Percentiles rank a stretch among this genome's conserved stretches.
These are phyloP conservation scores for Cherax destructor DNA, from an alignment of 1,140 invertebrate species.

Conservation along the genomic window DNA sequence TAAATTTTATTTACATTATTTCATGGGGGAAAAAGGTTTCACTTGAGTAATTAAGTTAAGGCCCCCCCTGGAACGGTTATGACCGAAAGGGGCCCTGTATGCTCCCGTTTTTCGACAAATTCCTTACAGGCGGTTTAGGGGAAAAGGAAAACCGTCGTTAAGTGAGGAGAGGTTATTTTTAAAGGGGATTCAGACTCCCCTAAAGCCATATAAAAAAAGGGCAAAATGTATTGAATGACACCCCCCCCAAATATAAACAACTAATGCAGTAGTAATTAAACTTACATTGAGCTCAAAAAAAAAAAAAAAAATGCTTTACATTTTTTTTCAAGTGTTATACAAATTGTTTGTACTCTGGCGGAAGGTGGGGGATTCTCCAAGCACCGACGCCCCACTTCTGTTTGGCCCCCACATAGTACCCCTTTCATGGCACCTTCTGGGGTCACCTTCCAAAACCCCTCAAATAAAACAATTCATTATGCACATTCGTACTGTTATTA, in stretches of 20 bases:
- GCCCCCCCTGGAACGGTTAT: too few species aligned
- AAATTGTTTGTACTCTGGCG: constrained; percentile 91
- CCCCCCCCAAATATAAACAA: background rate
- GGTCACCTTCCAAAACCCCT: constrained; percentile 90
- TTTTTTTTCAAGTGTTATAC: constrained; percentile 79
- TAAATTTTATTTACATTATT: too few species aligned
- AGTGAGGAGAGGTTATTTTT: too few species aligned
- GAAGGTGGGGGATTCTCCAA: constrained; percentile 97
- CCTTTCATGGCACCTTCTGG: constrained; percentile 95
- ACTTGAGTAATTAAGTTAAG: too few species aligned
- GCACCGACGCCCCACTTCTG: constrained; percentile 96
- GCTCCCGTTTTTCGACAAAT: too few species aligned
- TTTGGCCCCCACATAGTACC: constrained; percentile 96
- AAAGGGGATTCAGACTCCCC: too few species aligned
- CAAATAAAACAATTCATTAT: background rate
- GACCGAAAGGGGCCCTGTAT: too few species aligned
- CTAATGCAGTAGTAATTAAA: background rate
- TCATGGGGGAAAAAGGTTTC: too few species aligned
- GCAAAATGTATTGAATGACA: too few species aligned
- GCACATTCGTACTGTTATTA: background rate
- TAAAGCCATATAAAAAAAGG: too few species aligned
- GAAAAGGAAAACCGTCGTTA: too few species aligned
- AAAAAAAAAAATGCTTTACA: background rate
- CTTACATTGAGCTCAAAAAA: background rate
- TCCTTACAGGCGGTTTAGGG: too few species aligned